Base-by-base conservation (phyloP, 2,888 invertebrate genomes). In the Scaeva pyrastri region DNA sequence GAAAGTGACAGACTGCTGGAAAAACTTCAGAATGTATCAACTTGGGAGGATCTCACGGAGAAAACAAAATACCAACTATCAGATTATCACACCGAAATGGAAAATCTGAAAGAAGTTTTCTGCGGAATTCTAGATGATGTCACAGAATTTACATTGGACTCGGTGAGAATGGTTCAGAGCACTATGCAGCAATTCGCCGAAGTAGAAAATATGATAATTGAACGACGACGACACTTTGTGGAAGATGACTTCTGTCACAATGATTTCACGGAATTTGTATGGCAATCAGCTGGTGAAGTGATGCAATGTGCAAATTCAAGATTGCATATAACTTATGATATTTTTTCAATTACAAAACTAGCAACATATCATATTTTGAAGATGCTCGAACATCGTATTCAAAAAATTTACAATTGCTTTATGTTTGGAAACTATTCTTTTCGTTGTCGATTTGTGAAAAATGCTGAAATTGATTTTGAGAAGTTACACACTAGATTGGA, bases 71-170 rank as follows among this genome's bases (percentile, higher is more conserved):
- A 89, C 7, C 87, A 89, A 4, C 64, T 92, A 41, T 90, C 90
- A 1, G 90, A 90, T 58, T 92, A 91, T 75, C 91, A 90, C 87
- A 81, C 88, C 0, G 92, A 92, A 89, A 91, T 91, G 91, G 92
- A 92, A 71, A 91, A 90, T 76, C 90, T 92, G 58, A 89, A 91
- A 48, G 88, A 90, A 14, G 88, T 89, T 87, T 89, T 91, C 55
- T 89, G 89, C 0, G 91, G 90, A 80, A 88, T 91, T 31, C 84
- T 91, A 3, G 91, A 92, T 72, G 90, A 91, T 72, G 90, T 90
- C n/a, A 66, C 90, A 2, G 91, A 90, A 55, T 91, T 90, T 43
- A 89, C 90, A 3, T 84, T 88, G 2, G 89, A 90, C 50, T 89
- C 89, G 8, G 79, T 91, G 43, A 62, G 82, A 0, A 80, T 88